Base-by-base conservation (phyloP, 2,113 vertebrate species). In the Phrynosoma platyrhinos region DNA sequence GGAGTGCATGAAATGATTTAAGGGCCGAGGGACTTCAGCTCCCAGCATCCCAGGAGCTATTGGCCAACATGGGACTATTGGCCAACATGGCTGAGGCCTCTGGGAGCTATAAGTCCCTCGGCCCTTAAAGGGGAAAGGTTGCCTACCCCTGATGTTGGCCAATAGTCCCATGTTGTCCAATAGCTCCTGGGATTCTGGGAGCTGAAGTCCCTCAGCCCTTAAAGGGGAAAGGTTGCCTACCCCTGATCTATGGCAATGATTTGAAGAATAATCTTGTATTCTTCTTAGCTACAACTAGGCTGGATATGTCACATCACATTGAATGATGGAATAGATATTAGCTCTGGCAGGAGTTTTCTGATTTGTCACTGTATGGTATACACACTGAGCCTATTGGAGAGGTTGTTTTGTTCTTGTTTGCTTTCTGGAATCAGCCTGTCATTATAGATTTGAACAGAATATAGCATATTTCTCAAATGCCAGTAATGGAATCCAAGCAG, bases 371-470 rank as follows among this genome's bases (percentile, higher is more conserved):
- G 27, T 75, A 87, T 75, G 16, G 2, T 72, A 42, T 68, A 42
- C 25, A 58, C 30, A 36, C 55, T 85, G 83, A 81, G 69, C 69
- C 68, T 64, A 27, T 16, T 53, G 69, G 30, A 21, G n/a, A 32
- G 25, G 40, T 53, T 21, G 10, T 40, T 81, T 87, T 69, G 23
- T 62, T 78, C 71, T 68, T 40, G 69, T 87, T 87, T 82, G 71
- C 30, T 85, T 85, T 85, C 85, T 40, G 42, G 14, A 69, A 55
- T 83, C 81, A 79, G 58, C 25, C 55, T 89, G 83, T 80, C 42
- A 72, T 47, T 30, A 20, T 81, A 75, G 36, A 85, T 85, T 85
- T 89, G 14, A 75, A 64, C 30, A 80, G 88, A 88, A 72, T 47
- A 74, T 25, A 79, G 62, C n/a, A 71, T 27, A 32, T 79, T 12